Evolutionary conservation across 2,888 invertebrate species (phyloP), one percentile per base, ranked within the genome.

Genomic region (Stenodera caucasica): DNA sequence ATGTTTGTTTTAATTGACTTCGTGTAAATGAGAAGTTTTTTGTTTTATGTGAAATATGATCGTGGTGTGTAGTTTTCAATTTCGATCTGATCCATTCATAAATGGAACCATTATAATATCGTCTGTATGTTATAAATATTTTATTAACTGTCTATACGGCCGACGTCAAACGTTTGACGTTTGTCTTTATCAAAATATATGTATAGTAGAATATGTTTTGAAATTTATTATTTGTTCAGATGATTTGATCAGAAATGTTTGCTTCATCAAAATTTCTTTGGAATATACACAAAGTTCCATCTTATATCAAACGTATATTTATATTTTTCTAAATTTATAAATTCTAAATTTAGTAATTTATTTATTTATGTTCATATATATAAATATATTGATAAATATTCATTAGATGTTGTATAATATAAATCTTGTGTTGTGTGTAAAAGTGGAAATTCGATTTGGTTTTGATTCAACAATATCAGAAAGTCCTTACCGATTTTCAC

Each of bases 361-460:
- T 55, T 55, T 49, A 49, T 9, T 21, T 21, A 12, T 9, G 21
- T 21, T 45, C 11, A 9, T 45, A 56, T 26, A 55, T 52, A 53
- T 56, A 60, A 53, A 60, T 56, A 53, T 60, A 60, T 33, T 60
- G 56, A 56, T 60, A 32, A 51, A 50, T 55, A 54, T 53, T 40
- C 11, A 8, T 7, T 32, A 53, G 57, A 61, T 50, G 53, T 55
- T 51, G 32, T 53, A 55, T 54, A 61, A 54, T 56, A 53, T 53
- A 49, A 60, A 54, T 60, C 57, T 59, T 54, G 49, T 53, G 55
- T 63, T 63, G 54, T 60, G 50, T 37, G 37, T 53, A 57, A 57
- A 57, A 57, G 63, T 63, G 57, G 55, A 60, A 57, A 60, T 60
- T 29, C 54, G 55, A 63, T 63, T 63, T 63, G 35, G 59, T 53